Evolutionary conservation across 2,113 vertebrate species (phyloP).

Genomic region (Nyctereutes procyonoides): DNA sequence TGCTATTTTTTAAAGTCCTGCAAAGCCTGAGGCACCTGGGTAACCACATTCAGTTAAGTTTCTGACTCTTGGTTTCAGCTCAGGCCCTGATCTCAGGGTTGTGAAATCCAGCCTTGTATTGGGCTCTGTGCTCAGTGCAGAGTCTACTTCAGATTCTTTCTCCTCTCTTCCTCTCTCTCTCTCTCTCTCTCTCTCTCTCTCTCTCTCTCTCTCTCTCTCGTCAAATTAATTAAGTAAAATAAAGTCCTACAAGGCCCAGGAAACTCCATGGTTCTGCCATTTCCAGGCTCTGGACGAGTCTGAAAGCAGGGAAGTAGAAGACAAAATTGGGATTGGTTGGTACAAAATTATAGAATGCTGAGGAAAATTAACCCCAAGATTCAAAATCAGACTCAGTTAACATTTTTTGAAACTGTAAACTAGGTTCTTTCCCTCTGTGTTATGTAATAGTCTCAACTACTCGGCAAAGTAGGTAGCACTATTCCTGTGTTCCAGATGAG

Average conservation of each 20-base stretch:
- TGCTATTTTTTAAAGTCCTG: constrained; percentile 21
- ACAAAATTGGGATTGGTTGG: background rate
- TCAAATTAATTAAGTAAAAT: background rate
- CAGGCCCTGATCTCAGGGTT: background rate
- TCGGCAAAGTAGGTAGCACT: background rate
- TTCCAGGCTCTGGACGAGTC: background rate
- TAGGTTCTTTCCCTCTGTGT: background rate
- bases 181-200: too few species aligned
- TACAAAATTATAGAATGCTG: constrained; percentile 41
- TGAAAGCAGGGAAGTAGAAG: background rate
- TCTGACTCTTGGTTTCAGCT: background rate
- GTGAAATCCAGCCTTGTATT: background rate
- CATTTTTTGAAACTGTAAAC: background rate
- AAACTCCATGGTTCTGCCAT: background rate
- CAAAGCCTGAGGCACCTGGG: background rate
- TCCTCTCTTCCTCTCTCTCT: too few species aligned
- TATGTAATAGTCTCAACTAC: background rate
- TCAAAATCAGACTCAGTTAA: constrained; percentile 40
- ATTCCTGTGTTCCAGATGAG: background rate
- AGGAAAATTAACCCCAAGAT: background rate
- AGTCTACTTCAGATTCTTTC: background rate
- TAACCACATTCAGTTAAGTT: background rate
- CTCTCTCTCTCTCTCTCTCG: background rate
- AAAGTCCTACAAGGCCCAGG: background rate
- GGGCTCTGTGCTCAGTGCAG: background rate